Base-by-base conservation (phyloP, 2,888 invertebrate species). In the Plebejus anna region DNA sequence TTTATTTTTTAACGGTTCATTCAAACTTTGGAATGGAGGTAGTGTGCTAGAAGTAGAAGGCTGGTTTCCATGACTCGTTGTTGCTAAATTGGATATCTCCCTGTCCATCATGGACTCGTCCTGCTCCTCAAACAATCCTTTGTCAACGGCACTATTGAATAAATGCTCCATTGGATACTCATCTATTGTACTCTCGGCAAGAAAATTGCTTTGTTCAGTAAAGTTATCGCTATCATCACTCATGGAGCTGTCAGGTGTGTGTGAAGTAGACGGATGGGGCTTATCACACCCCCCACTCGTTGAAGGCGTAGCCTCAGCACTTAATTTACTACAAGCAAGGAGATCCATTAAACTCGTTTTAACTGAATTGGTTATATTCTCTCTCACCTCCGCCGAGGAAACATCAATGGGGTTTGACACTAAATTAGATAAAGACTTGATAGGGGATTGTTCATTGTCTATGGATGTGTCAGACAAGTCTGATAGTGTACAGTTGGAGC, bases 341-440 rank as follows among this genome's bases (percentile, higher is more conserved):
- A 93, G 88, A 77, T 92, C 91, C 85, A 92, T 88, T 84, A 94
- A 86, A 84, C 90, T 92, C 85, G 85, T 91, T 85, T 92, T 92
- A 42, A 91, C 90, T 79, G 89, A 84, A 80, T 89, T 90, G 70
- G 89, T 86, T 80, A 90, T 84, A 57, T 86, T 76, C 47, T 86
- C 85, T 79, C 90, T 86, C 79, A 85, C 84, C 78, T 82, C 87
- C 70, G 89, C 87, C 75, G 88, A 82, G 77, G 86, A 83, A 73
- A 87, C 81, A 81, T 91, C 90, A 81, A 93, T 88, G 66, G 92
- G 95, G 90, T 92, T 95, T 82, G 95, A 95, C 78, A 95, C 95
- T 83, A 95, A 90, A 87, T 95, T 95, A 75, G 95, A 95, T 79
- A 95, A 87, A 77, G 95, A 95, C 85, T 95, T 95, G 42, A 95